Conservation (phyloP, 2,888 invertebrate genomes). For the Ligdia adustata region DNA sequence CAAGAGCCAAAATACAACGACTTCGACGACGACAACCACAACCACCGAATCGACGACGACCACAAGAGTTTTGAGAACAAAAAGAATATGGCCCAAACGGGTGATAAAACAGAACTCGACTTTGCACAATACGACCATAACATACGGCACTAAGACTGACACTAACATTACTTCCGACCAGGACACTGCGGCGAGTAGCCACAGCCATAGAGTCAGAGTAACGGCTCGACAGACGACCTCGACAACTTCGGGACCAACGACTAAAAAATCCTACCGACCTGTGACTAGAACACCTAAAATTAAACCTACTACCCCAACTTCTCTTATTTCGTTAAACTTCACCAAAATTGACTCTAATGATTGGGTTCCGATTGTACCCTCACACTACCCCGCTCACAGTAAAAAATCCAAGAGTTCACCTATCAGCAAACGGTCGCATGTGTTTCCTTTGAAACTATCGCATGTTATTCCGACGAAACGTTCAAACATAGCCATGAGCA, state of each 20-base stretch:
- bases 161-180: conserved; percentile 51
- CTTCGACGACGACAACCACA: conserved; percentile 52
- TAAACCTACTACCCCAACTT: conserved; percentile 51
- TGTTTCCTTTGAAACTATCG: not conserved
- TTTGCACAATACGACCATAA: conserved; percentile 44
- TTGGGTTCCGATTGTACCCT: conserved; percentile 76
- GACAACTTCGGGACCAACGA: conserved; percentile 46
- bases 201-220: conserved; percentile 50
- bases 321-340: conserved; percentile 52
- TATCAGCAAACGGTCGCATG: conserved; percentile 59
- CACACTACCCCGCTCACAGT: conserved; percentile 48
- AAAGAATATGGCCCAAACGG: conserved; percentile 75
- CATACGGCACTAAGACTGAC: conserved; percentile 45
- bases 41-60: conserved; percentile 64
- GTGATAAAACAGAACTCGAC: conserved; percentile 51
- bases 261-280: conserved; percentile 61
- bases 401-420: conserved; percentile 33
- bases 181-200: conserved; percentile 52
- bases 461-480: not conserved
- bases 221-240: conserved; percentile 49
- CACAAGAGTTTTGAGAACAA: conserved; percentile 63
- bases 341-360: conserved; percentile 62
- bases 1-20: conserved; percentile 44
- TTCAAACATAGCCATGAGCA: conserved; percentile 1
- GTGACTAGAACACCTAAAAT: conserved; percentile 67